Base-by-base conservation (phyloP, 1,140 invertebrate genomes). In the Pseudomyrmex flavicornis region DNA sequence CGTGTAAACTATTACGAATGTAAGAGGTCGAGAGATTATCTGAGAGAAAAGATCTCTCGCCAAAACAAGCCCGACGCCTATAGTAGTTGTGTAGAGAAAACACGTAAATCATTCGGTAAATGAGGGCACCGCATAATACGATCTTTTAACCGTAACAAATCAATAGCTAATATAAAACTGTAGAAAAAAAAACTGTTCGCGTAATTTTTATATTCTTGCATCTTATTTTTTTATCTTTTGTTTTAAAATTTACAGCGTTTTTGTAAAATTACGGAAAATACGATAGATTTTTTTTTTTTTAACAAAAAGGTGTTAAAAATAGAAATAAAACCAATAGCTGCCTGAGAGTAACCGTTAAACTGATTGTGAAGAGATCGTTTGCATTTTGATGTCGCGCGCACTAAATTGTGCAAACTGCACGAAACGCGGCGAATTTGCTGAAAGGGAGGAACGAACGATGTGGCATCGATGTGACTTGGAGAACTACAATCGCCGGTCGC, bases 1-100 rank as follows among this genome's bases (percentile, higher is more conserved):
- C 46, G 68, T 35, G 35, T 72, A 80, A 80, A 70, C 66, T 80
- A 61, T 80, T 80, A 80, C 20, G 61, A 77, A 77, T 66, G 35
- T 35, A 68, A 63, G 70, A 70, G 76, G 76, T 72, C 54, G 68
- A 68, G 35, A 7, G 54, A 20, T 46, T 70, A 77, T 77, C 74
- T 77, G 61, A 35, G 77, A 63, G 70, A 82, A 82, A 75, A 61
- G 70, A 82, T 82, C 70, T 63, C 13, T 56, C 44, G 35, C 35
- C 35, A 35, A 10, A 72, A 54, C 48, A 44, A 20, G 52, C 26
- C 9, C 26, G 44, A 26, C 13, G 20, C 26, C 3, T 48, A 17
- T 48, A 17, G 48, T 3, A 66, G 35, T 35, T 35, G 35, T 35
- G 35, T 35, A 13, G 56, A 58, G 44, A 50, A 56, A 52, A 20